Conservation (phyloP, 1,140 invertebrate genomes). For the Phenacoccus solenopsis region DNA sequence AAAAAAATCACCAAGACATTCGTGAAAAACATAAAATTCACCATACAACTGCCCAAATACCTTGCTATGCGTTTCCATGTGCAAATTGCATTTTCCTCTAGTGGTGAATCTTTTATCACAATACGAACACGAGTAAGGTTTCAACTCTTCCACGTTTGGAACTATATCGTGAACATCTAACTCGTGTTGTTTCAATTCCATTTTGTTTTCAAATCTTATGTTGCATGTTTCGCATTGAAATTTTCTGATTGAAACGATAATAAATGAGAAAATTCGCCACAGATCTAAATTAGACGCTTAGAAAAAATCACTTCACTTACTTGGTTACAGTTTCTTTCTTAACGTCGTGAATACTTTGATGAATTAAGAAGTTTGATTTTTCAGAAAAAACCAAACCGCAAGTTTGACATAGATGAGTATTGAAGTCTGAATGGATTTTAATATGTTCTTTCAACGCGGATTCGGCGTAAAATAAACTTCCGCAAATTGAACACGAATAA, state of each 20-base stretch:
- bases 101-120: constrained; percentile 20
- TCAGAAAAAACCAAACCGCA: neutral
- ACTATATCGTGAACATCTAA: constrained; percentile 5
- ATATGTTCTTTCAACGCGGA: neutral
- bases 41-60: neutral
- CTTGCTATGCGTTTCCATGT: constrained; percentile 20
- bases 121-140: constrained; percentile 5
- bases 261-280: neutral
- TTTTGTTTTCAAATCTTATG: neutral
- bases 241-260: neutral
- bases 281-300: neutral
- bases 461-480: neutral
- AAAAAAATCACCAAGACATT: neutral
- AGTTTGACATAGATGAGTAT: constrained; percentile 6
- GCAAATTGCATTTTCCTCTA: constrained; percentile 21
- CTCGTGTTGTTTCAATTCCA: constrained; percentile 5
- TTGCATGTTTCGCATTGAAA: constrained; percentile 8
- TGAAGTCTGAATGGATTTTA: neutral
- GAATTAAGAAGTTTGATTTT: neutral
- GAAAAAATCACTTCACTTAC: too few species aligned
- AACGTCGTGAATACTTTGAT: neutral
- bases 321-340: neutral
- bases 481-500: constrained; percentile 9
- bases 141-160: neutral
- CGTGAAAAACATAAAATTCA: neutral